Evolutionary conservation across 2,113 vertebrate species (phyloP).

Genomic region (Sylvietta virens): DNA sequence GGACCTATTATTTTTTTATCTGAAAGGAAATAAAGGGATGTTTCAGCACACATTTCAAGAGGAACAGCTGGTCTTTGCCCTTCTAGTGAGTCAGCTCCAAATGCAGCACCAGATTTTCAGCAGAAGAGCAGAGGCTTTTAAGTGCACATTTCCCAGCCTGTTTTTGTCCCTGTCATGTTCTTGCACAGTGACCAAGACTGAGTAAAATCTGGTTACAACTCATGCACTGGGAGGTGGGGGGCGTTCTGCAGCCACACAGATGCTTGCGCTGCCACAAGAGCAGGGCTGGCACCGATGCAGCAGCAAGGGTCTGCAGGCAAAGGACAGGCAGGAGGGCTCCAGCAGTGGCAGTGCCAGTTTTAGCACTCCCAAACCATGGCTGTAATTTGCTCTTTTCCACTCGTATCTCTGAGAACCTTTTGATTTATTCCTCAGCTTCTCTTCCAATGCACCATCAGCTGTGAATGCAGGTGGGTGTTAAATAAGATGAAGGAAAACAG

Average conservation of each 20-base stretch:
- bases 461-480: neutral
- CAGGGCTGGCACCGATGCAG: neutral
- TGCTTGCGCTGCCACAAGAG: neutral
- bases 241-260: neutral
- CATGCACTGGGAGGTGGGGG: neutral
- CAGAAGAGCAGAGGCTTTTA: neutral
- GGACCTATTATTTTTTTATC: neutral
- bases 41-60: neutral
- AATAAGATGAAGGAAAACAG: neutral
- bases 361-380: neutral
- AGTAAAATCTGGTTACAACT: neutral
- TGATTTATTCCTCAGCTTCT: neutral
- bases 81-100: neutral
- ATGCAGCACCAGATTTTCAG: neutral
- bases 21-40: neutral
- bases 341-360: neutral
- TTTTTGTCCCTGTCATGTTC: accelerated
- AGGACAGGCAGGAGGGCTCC: neutral
- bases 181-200: neutral
- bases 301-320: neutral
- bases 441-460: neutral
- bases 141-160: neutral
- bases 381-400: neutral
- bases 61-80: neutral
- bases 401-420: neutral